Percentiles rank a stretch among this genome's conserved stretches.
Conservation (phyloP, 2,888 invertebrate species). For the Agrochola lychnidis region DNA sequence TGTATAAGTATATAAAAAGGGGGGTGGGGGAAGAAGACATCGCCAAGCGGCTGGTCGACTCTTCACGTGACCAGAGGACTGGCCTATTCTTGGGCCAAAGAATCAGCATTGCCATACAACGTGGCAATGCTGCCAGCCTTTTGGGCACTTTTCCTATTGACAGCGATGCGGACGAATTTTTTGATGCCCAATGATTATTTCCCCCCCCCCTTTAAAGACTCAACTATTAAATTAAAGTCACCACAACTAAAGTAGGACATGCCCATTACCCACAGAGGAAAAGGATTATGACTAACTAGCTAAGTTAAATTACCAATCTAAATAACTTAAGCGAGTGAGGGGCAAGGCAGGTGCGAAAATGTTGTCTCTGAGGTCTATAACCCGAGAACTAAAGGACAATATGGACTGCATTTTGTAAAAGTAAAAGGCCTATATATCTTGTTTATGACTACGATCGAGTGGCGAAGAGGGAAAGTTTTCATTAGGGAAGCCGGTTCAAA, state of each 20-base stretch:
- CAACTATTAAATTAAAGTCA: conserved; percentile 6
- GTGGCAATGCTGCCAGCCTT: no score
- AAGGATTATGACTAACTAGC: neutral
- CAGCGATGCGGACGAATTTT: no score
- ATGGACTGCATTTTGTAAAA: conserved; percentile 20
- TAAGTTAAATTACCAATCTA: conserved; percentile 37
- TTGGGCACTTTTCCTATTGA: no score
- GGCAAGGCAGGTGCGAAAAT: conserved; percentile 37
- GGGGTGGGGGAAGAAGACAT: no score
- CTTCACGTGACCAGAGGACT: no score
- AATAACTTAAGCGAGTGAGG: conserved; percentile 23
- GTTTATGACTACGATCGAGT: neutral
- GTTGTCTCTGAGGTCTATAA: conserved; percentile 24
- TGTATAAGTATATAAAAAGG: no score
- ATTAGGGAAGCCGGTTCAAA: conserved; percentile 2
- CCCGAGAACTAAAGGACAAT: conserved; percentile 35
- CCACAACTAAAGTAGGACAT: neutral
- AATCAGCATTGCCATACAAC: no score
- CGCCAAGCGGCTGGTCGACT: no score
- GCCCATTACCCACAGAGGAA: conserved; percentile 9
- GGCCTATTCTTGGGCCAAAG: no score
- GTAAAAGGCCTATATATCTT: neutral
- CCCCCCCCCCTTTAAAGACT: no score
- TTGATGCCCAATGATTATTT: no score
- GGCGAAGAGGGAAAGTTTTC: conserved; percentile 19